Base-by-base conservation (phyloP, 2,113 vertebrate genomes). In the Panthera leo region DNA sequence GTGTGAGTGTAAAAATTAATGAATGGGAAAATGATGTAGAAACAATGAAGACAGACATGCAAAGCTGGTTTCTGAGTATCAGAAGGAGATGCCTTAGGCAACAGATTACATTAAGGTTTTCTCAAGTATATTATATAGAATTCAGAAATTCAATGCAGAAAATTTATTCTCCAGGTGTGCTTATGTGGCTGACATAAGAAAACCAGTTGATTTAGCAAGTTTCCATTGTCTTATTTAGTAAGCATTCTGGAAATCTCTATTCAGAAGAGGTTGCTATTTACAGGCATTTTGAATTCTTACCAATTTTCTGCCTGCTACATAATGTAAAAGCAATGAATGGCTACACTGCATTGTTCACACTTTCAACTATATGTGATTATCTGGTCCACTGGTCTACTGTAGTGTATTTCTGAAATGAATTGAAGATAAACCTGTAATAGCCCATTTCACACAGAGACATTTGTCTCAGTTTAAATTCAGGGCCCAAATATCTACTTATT, bases 341-440 rank as follows among this genome's bases (percentile, higher is more conserved):
- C 85, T 85, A 51, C 73, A 86, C 73, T 68, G 79, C 96, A 91
- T 97, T 21, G 11, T 94, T 90, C 5, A 58, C 51, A 87, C 42
- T 95, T 83, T 94, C 91, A 97, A 90, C 97, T 96, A 45, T 88
- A 87, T 92, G 58, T 45, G 97, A 79, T 75, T 89, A 78, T 97
- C 84, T 95, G 70, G 82, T 97, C 89, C 89, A 96, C 85, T 97
- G 83, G 96, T 67, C 95, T 95, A 97, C 95, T 97, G 67, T 96
- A 85, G 90, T 95, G 91, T 86, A 95, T 98, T 97, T 97, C 96
- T 93, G 93, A 94, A 98, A 96, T 96, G 97, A 97, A 95, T 89
- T 94, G 96, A 97, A 97, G 97, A 98, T 97, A 98, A 98, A 98
- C 96, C 58, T 21, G 18, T 97, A 97, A 98, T 97, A 97, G 97